Conservation (phyloP, 2,113 vertebrate species). For the Lynx canadensis region DNA sequence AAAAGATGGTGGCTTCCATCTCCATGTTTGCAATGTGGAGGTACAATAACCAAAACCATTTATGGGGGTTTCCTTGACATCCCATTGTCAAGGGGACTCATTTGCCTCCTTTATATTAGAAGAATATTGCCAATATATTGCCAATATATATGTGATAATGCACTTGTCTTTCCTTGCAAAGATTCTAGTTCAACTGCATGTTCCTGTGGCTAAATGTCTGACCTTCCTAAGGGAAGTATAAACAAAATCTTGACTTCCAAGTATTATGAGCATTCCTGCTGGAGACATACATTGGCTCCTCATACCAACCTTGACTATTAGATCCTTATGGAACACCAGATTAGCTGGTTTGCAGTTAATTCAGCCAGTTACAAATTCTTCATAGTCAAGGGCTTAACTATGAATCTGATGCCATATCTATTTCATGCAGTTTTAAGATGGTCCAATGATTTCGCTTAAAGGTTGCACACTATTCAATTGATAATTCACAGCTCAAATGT, state of each 20-base stretch:
- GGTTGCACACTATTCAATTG: conserved; percentile 53
- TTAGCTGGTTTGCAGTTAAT: not conserved
- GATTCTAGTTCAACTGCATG: not conserved
- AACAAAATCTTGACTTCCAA: not conserved
- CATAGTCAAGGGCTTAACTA: conserved; percentile 3
- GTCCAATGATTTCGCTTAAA: conserved; percentile 62
- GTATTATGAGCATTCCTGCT: not conserved
- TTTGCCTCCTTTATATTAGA: not conserved
- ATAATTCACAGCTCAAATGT: conserved; percentile 64
- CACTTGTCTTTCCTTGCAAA: not conserved
- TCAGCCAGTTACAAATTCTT: conserved; percentile 31
- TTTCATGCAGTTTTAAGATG: conserved; percentile 42
- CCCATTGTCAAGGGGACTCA: not conserved
- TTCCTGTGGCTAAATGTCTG: not conserved
- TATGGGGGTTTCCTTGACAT: not conserved
- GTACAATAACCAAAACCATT: not conserved
- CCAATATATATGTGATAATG: not conserved
- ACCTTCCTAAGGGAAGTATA: not conserved
- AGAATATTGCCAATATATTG: not conserved
- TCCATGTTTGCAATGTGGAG: not conserved
- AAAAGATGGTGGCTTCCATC: not conserved
- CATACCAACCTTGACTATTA: not conserved
- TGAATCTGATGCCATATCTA: not conserved
- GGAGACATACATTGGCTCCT: not conserved
- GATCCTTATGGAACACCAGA: not conserved